phyloP scores from a whole-genome alignment of 2,113 vertebrate genomes.

The Cryptomyrus ogoouensis region DNA sequence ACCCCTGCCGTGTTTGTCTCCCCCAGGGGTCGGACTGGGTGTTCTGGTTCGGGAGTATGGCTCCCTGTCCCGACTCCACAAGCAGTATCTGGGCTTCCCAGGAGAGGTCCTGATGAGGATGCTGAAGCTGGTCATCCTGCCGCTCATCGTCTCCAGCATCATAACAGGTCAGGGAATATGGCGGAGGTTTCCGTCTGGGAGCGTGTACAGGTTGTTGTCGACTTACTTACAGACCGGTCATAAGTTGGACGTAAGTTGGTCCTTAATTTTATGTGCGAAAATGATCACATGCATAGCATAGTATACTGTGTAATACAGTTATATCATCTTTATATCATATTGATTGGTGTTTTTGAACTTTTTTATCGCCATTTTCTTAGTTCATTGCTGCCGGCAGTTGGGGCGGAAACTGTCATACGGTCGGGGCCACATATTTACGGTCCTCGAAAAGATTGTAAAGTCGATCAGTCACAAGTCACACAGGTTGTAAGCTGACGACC shows the following conservation, averaged over 20 bases:
- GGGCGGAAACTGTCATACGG: background rate
- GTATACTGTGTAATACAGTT: background rate
- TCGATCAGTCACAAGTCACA: background rate
- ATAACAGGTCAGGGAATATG: slow-evolving; percentile 58
- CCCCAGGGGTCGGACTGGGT: slow-evolving; percentile 61
- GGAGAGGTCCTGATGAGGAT: slow-evolving; percentile 76
- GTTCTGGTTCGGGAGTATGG: slow-evolving; percentile 64
- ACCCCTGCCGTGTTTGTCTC: background rate
- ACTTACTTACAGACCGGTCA: background rate
- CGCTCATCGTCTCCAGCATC: slow-evolving; percentile 75
- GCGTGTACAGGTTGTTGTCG: background rate
- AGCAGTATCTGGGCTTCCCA: slow-evolving; percentile 73
- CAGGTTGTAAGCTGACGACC: background rate
- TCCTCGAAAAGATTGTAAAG: background rate
- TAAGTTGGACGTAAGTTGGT: background rate
- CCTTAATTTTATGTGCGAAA: background rate
- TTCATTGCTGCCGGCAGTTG: background rate
- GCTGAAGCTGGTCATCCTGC: slow-evolving; percentile 74
- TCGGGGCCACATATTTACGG: background rate
- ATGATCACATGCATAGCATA: background rate
- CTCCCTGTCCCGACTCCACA: slow-evolving; percentile 63
- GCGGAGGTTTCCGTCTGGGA: background rate
- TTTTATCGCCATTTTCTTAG: background rate
- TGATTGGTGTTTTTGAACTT: background rate
- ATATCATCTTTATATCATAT: background rate